Conservation (phyloP, 2,113 vertebrate genomes). For the Albula glossodonta region DNA sequence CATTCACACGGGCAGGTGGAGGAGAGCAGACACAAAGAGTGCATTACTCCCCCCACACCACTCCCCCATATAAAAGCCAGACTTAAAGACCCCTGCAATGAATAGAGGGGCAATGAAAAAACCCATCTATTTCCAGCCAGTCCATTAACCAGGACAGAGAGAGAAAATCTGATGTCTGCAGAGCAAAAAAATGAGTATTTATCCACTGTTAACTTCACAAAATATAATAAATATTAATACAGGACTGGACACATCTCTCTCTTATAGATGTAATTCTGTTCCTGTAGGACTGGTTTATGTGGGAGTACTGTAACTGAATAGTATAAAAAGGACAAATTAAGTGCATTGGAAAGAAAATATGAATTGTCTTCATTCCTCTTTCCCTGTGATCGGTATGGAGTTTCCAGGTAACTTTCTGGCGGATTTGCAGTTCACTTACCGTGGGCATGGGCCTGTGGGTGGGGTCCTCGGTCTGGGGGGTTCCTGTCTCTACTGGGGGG, state of each 20-base stretch:
- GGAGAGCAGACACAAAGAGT: neutral
- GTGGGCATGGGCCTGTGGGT: conserved; percentile 56
- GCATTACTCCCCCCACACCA: neutral
- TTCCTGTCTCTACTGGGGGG: conserved; percentile 66
- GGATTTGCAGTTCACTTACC: conserved; percentile 47
- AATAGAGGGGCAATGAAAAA: conserved; percentile 11
- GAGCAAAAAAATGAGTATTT: conserved; percentile 8
- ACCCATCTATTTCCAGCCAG: conserved; percentile 28
- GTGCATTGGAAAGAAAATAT: neutral
- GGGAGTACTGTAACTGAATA: neutral
- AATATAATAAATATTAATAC: conserved; percentile 10
- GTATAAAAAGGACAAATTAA: neutral
- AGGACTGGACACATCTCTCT: conserved; percentile 4
- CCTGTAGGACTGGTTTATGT: neutral
- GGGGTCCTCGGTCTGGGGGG: conserved; percentile 63
- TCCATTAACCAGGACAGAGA: conserved; percentile 32
- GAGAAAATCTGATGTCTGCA: conserved; percentile 20
- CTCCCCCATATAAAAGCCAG: neutral
- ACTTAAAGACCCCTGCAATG: conserved; percentile 4
- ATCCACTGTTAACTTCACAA: neutral
- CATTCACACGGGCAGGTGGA: neutral
- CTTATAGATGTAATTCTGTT: neutral
- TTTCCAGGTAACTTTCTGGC: neutral
- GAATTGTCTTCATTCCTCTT: neutral
- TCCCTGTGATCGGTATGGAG: conserved; percentile 39